A percentile compares a stretch with the other conserved stretches of the same genome.
phyloP scores from a whole-genome alignment of 2,888 invertebrate species.

The Eupeodes luniger region DNA sequence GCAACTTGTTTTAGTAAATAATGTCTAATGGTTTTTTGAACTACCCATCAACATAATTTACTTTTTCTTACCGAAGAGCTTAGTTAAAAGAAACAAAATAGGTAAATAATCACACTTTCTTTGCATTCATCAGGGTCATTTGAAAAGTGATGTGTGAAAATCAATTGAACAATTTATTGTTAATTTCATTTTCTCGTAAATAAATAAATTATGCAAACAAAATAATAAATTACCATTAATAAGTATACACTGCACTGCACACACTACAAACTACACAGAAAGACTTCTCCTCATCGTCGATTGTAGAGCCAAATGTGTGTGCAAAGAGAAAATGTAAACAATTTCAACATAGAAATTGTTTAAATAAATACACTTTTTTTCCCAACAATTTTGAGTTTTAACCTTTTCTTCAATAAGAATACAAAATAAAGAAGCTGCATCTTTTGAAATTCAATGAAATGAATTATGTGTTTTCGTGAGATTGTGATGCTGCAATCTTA shows the following conservation, averaged over 20 bases:
- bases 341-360: conserved; percentile 41
- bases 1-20: too few species aligned
- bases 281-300: background rate
- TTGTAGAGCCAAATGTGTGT: background rate
- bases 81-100: background rate
- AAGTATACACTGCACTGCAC: conserved; percentile 21
- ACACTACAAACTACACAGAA: conserved; percentile 9
- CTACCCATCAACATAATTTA: too few species aligned
- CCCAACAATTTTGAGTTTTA: conserved; percentile 5
- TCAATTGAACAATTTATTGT: conserved; percentile 28
- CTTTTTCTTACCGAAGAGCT: too few species aligned
- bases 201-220: conserved; percentile 59
- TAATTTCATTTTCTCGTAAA: conserved; percentile 25
- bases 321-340: conserved; percentile 71
- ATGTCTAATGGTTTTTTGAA: too few species aligned
- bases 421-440: background rate
- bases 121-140: conserved; percentile 13
- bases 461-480: background rate
- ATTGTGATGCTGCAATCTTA: background rate
- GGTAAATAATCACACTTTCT: background rate
- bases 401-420: conserved; percentile 5
- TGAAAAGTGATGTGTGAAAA: background rate
- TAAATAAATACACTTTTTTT: conserved; percentile 56
- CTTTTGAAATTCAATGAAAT: background rate
- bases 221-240: conserved; percentile 48